These are phyloP conservation scores for Tipula helvola DNA, from an alignment of 2,888 invertebrate species.

Conservation along the genomic window DNA sequence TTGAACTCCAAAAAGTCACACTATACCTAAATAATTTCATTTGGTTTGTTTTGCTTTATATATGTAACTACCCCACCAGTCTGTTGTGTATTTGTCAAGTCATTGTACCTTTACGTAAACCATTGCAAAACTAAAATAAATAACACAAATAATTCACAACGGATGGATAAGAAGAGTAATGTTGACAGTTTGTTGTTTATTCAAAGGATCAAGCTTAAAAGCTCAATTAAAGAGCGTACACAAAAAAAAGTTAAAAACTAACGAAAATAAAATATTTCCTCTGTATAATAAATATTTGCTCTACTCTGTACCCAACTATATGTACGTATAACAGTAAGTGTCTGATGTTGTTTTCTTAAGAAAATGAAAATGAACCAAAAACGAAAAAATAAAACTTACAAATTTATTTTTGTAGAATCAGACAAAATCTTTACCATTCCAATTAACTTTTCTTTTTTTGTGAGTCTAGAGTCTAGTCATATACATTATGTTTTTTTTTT, in stretches of 20 bases:
- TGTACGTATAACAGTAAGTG: not conserved
- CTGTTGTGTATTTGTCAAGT: not conserved
- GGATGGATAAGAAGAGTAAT: not conserved
- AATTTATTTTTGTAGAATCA: not conserved
- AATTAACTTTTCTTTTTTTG: not conserved
- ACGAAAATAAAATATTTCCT: not conserved
- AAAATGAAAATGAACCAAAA: not conserved
- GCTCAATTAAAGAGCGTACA: not conserved
- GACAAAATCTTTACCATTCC: not conserved
- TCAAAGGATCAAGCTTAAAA: not conserved
- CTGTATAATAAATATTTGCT: not conserved
- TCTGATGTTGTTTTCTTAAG: not conserved
- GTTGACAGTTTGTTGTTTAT: not conserved
- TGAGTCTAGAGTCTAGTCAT: not conserved
- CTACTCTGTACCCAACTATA: not conserved
- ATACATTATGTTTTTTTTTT: not conserved
- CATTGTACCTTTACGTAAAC: not conserved
- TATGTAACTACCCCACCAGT: no score
- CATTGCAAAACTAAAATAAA: not conserved
- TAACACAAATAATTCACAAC: not conserved
- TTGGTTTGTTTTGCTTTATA: not conserved
- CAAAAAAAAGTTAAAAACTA: not conserved
- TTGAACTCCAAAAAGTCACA: not conserved
- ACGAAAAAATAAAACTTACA: not conserved
- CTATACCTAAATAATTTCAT: not conserved